Conservation (phyloP, 2,888 invertebrate genomes). For the Cryptophagus acutangulus region DNA sequence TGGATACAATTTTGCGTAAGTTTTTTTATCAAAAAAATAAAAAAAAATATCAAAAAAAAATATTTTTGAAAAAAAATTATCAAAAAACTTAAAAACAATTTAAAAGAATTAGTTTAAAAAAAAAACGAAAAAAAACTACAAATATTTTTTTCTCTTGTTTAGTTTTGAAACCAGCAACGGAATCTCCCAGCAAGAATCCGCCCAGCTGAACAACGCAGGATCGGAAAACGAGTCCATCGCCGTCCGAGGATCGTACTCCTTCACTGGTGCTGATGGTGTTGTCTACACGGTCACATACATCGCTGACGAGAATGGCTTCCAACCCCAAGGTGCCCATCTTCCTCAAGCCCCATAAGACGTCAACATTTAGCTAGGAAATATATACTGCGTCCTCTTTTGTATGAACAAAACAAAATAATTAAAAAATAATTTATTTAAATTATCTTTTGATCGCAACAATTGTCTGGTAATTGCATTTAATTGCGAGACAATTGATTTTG, state of each 20-base stretch:
- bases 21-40: too few species aligned
- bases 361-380: too few species aligned
- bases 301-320: conserved; percentile 60
- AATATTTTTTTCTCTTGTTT: conserved; percentile 14
- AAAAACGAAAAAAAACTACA: too few species aligned
- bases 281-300: conserved; percentile 59
- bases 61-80: too few species aligned
- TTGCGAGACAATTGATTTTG: neutral
- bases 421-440: neutral
- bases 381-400: too few species aligned
- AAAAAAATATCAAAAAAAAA: neutral
- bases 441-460: neutral
- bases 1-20: conserved; percentile 37
- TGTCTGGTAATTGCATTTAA: conserved; percentile 1
- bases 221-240: conserved; percentile 59
- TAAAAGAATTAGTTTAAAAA: too few species aligned
- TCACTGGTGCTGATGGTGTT: conserved; percentile 58
- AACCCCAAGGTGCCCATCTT: conserved; percentile 50
- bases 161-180: conserved; percentile 65
- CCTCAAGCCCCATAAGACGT: conserved; percentile 30
- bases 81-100: too few species aligned
- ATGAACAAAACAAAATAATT: neutral
- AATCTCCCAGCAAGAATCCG: conserved; percentile 58
- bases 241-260: conserved; percentile 60
- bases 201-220: conserved; percentile 56